Evolutionary conservation across 2,113 vertebrate genomes (phyloP), one percentile per base, ranked within the genome.

Genomic region (Serinus canaria): DNA sequence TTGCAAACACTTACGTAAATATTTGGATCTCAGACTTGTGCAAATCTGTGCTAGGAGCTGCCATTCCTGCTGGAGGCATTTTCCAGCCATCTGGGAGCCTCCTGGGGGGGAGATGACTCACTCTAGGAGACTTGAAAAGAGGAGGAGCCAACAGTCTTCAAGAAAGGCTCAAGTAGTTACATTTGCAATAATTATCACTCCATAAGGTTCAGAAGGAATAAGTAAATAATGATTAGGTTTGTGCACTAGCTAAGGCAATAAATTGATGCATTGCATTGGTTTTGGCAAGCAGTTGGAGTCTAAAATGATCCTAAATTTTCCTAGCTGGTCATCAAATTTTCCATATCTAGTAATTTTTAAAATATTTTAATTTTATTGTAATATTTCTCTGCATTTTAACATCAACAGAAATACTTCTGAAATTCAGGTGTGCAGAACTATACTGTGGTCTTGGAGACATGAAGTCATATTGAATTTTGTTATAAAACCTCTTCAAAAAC

Each of bases 221-320:
- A 84, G 72, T 33, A 86, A 83, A 82, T 43, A 81, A 72, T 7
- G 3, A 73, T 41, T 60, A 60, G 23, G 55, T 50, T 62, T 2
- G 24, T 28, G 20, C 72, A 35, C 21, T 10, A 27, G 30, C 59
- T 37, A 91, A 69, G 25, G 70, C 67, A 82, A 74, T 47, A 60
- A 53, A 83, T 1, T 22, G 37, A 64, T 63, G 37, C 35, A 31
- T n/a, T 39, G 43, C 41, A 37, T 82, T 89, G 52, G 30, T 62
- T 95, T 91, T 83, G 75, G 90, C 72, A 91, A 96, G 87, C 58
- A 82, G 82, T 67, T 95, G 72, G 78, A 62, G 50, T 69, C 43
- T 52, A 59, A 69, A 83, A 58, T 63, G 27, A 91, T 66, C n/a
- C 55, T 49, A 33, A n/a, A 56, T 9, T 83, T 83, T 87, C 52